These are phyloP conservation scores for Acyrthosiphon pisum DNA, from an alignment of 1,140 invertebrate species.

Conservation along the genomic window DNA sequence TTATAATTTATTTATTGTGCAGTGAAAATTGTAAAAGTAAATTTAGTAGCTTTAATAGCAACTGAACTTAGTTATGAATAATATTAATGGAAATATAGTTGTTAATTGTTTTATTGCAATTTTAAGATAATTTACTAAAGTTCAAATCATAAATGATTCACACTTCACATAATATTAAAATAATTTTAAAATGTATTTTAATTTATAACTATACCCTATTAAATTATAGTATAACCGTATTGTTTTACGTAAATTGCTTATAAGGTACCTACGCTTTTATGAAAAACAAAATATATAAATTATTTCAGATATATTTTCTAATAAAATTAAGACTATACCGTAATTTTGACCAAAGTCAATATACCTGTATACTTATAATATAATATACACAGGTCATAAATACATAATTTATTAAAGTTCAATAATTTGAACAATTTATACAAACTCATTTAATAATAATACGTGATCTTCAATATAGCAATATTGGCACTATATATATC, in stretches of 20 bases:
- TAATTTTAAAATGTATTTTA: neutral
- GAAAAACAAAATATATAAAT: too few species aligned
- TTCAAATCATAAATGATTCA: neutral
- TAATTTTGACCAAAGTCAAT: neutral
- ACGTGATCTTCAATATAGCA: neutral
- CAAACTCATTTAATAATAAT: neutral
- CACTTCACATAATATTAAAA: neutral
- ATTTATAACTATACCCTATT: too few species aligned
- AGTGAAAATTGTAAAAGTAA: neutral
- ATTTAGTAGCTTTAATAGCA: neutral
- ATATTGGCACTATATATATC: neutral
- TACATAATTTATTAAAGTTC: neutral
- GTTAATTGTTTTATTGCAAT: neutral
- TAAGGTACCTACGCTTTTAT: too few species aligned
- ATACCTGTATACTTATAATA: neutral
- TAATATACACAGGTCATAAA: neutral
- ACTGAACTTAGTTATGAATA: neutral
- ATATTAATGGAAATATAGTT: neutral
- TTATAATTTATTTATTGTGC: neutral
- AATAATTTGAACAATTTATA: neutral
- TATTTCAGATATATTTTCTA: neutral
- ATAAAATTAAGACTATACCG: too few species aligned
- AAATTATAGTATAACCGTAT: too few species aligned
- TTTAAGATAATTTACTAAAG: neutral
- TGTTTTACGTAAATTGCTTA: too few species aligned